Conservation (phyloP, 2,113 vertebrate species). For the Ammodramus savannarum region DNA sequence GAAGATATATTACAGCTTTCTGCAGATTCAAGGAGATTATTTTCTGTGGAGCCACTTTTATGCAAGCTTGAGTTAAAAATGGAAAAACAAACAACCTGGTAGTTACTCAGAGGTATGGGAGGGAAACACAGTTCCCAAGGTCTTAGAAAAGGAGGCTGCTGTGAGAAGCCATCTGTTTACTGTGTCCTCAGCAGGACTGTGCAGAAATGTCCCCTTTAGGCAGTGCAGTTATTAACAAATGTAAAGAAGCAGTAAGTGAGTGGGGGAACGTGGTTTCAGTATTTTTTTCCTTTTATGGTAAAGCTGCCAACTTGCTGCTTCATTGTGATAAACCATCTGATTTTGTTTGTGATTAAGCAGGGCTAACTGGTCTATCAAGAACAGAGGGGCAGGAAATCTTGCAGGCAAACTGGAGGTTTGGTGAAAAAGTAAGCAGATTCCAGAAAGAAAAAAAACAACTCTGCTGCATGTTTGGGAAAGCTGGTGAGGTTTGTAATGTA, state of each 20-base stretch:
- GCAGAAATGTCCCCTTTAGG: constrained; percentile 20
- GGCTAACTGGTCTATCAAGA: constrained; percentile 49
- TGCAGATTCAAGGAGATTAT: neutral
- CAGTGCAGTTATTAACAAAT: constrained; percentile 22
- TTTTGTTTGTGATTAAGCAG: constrained; percentile 61
- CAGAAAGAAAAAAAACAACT: neutral
- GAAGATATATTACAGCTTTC: neutral
- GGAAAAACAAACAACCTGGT: constrained; percentile 49
- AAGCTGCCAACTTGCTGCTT: constrained; percentile 52
- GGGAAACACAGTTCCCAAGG: constrained; percentile 7
- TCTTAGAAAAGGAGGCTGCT: constrained; percentile 7
- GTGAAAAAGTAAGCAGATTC: neutral
- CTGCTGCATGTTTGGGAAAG: neutral
- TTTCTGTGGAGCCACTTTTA: constrained; percentile 22
- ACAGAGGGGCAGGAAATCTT: neutral
- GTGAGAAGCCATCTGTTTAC: neutral
- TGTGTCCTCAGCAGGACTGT: neutral
- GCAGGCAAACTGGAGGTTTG: neutral
- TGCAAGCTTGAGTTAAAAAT: constrained; percentile 18
- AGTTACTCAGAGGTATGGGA: constrained; percentile 4
- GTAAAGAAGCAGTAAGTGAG: constrained; percentile 26
- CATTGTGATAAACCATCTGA: constrained; percentile 58
- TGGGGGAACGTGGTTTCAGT: neutral
- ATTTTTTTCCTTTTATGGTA: constrained; percentile 80
- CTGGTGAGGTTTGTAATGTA: neutral